Evolutionary conservation across 2,888 invertebrate species (phyloP).

Genomic region (Desoria tigrina): DNA sequence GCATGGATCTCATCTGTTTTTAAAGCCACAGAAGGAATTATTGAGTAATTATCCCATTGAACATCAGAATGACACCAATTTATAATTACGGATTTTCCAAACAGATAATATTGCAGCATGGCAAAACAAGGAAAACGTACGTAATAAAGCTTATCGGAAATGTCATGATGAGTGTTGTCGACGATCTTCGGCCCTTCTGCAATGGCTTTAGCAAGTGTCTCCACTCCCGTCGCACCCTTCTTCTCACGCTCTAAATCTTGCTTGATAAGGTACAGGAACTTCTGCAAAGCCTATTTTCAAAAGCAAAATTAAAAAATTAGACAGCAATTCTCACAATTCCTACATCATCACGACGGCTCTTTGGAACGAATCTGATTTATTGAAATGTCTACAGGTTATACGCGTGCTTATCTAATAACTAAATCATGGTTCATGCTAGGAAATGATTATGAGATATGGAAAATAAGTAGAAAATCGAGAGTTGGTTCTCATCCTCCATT

Average conservation of each 20-base stretch:
- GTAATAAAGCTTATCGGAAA: constrained; percentile 87
- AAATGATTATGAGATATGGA: no score
- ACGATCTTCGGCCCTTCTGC: constrained; percentile 76
- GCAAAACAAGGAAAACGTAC: constrained; percentile 64
- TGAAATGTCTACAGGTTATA: no score
- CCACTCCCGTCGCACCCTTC: constrained; percentile 83
- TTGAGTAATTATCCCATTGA: not conserved
- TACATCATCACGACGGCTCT: not conserved
- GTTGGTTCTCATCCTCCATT: no score
- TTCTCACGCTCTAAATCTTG: constrained; percentile 87
- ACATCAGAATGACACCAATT: not conserved
- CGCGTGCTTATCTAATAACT: no score
- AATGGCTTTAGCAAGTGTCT: constrained; percentile 84
- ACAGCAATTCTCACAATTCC: no score
- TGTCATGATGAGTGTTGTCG: constrained; percentile 86
- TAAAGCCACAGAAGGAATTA: constrained; percentile 52
- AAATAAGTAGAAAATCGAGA: no score
- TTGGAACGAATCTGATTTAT: no score
- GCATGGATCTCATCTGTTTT: constrained; percentile 82
- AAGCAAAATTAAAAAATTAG: no score
- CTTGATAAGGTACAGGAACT: constrained; percentile 79
- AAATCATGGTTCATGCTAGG: no score
- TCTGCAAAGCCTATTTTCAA: constrained; percentile 77
- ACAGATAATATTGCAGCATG: no score
- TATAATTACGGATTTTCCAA: no score